Base-by-base conservation (phyloP, 1,140 invertebrate species). In the Nixonia krombeini region DNA sequence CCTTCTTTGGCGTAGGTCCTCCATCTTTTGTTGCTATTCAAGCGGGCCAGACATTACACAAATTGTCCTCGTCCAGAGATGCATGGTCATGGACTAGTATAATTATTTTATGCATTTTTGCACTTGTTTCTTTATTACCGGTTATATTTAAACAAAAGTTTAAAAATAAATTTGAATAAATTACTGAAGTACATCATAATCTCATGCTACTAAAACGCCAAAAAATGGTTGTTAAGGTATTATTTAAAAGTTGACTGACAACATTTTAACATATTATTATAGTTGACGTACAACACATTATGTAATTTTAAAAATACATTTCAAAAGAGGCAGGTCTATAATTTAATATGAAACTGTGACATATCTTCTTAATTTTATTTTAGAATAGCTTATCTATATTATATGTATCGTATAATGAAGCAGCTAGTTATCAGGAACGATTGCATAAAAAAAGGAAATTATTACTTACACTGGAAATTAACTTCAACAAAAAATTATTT, bases 21-120 rank as follows among this genome's bases (percentile, higher is more conserved):
- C 98, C 98, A 23, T 99, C 97, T 2, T 96, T 99, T 83, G 90
- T 99, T 1, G 96, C 96, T 0, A 98, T 99, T 71, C 96, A 99
- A 87, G 96, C 96, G 29, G 98, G 98, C 12, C 96, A 95, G 75
- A 99, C 97, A 0, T 85, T 99, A 12, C 93, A 99, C 66, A 90
- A 96, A 58, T 87, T 99, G 76, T 94, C 95, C 1, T 96, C 94
- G 4, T 95, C 95, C 0, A 91, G 90, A 70, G 94, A 95, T 71
- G 91, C 95, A 3, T 92, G 97, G 85, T 97, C 96, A 0, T 95
- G 92, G 91, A 92, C 88, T 5, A 97, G 96, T 16, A 87, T 99
- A 17, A 82, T 90, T 4, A 81, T 96, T 5, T 85, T 99, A 1
- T 89, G 86, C 29, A 61, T 91, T 2, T 94, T 96, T 81, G 93